These are phyloP conservation scores for Labia minor DNA, from an alignment of 2,888 invertebrate species.

Conservation along the genomic window DNA sequence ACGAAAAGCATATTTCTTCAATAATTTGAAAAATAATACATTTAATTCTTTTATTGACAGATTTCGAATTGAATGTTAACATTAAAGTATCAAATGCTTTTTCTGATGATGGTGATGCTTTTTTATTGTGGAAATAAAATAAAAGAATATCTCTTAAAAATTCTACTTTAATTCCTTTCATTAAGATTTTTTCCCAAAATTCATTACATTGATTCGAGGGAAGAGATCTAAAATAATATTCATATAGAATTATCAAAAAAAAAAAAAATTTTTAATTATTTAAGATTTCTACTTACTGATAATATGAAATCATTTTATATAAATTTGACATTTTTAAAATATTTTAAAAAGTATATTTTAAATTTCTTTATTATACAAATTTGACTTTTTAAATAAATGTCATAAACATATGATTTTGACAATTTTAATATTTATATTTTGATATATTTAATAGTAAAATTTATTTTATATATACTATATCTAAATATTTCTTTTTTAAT, in stretches of 20 bases:
- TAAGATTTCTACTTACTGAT: background rate
- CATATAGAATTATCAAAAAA: background rate
- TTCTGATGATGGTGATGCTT: slow-evolving; percentile 20
- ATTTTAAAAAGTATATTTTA: background rate
- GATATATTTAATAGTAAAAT: too few relatives aligned
- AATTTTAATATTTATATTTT: background rate
- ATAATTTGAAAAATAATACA: slow-evolving; percentile 24
- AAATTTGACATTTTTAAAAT: background rate
- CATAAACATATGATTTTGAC: background rate
- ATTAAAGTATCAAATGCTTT: slow-evolving; percentile 22
- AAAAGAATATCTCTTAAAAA: slow-evolving; percentile 23
- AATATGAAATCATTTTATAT: background rate
- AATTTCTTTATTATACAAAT: background rate
- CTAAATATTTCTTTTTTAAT: too few relatives aligned
- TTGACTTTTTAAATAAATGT: background rate
- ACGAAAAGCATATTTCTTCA: slow-evolving; percentile 23
- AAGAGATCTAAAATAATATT: slow-evolving; percentile 21
- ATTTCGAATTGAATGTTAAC: slow-evolving; percentile 22
- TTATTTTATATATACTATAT: too few relatives aligned
- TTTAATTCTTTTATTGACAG: slow-evolving; percentile 23
- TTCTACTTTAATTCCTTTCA: slow-evolving; percentile 22
- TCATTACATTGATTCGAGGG: slow-evolving; percentile 22
- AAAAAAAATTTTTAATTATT: too few relatives aligned
- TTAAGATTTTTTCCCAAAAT: slow-evolving; percentile 22
- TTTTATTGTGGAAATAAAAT: slow-evolving; percentile 23